Conservation (phyloP, 2,888 invertebrate genomes). For the Agrochola macilenta region DNA sequence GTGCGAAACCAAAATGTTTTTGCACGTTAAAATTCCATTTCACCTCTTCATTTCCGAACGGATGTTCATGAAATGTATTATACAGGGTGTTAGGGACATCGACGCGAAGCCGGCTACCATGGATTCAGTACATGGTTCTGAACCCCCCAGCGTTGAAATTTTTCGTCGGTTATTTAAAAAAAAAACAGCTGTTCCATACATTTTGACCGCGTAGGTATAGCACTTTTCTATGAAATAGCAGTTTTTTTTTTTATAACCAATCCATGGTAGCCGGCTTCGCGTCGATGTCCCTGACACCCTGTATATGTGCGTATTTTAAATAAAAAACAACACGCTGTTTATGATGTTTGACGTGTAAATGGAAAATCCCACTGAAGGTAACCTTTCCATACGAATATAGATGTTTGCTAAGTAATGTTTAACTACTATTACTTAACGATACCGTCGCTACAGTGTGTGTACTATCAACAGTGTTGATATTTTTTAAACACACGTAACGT, state of each 20-base stretch:
- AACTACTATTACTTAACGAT: constrained; percentile 70
- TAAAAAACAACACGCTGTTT: constrained; percentile 56
- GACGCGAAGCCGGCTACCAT: too few relatives aligned
- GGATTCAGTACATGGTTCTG: too few relatives aligned
- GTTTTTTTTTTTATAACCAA: too few relatives aligned
- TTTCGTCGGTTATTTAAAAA: too few relatives aligned
- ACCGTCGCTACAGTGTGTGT: constrained; percentile 46
- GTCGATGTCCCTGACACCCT: too few relatives aligned
- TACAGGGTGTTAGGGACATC: too few relatives aligned
- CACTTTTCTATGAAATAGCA: too few relatives aligned
- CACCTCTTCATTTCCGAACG: constrained; percentile 62
- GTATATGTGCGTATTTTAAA: constrained; percentile 33
- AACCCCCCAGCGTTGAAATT: too few relatives aligned
- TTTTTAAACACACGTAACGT: constrained; percentile 58
- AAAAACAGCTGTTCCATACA: too few relatives aligned
- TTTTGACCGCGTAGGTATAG: too few relatives aligned
- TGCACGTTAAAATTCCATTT: constrained; percentile 58
- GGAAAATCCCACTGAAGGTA: constrained; percentile 79
- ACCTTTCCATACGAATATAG: constrained; percentile 72
- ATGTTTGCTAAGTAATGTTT: constrained; percentile 68
- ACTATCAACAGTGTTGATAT: constrained; percentile 55
- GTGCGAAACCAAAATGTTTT: constrained; percentile 31
- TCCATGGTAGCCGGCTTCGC: too few relatives aligned
- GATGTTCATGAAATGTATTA: constrained; percentile 50
- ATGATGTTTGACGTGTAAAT: constrained; percentile 50